phyloP scores from a whole-genome alignment of 2,888 invertebrate genomes.

The Troides oblongomaculatus region DNA sequence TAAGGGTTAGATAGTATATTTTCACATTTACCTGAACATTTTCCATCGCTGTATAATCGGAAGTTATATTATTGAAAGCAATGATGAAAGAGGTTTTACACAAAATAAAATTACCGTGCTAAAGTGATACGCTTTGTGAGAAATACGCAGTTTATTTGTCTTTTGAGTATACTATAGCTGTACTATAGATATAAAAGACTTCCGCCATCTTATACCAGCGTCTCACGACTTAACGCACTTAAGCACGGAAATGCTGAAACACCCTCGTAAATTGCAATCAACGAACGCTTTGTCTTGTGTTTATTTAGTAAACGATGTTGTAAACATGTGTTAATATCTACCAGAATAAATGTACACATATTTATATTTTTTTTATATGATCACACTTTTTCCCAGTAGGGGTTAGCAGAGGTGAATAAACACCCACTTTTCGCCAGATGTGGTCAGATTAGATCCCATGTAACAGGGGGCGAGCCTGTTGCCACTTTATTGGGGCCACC shows the following conservation, averaged over 20 bases:
- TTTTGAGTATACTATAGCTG: neutral
- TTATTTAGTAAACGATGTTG: neutral
- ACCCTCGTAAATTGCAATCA: constrained; percentile 21
- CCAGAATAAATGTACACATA: neutral
- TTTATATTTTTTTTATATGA: too few species aligned
- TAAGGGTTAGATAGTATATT: too few species aligned
- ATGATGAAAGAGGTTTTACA: neutral
- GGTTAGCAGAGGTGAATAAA: too few species aligned
- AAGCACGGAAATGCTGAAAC: constrained; percentile 12
- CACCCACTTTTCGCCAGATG: too few species aligned
- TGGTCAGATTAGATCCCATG: too few species aligned
- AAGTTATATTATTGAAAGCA: neutral
- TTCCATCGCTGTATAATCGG: neutral
- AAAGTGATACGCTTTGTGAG: neutral
- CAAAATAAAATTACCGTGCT: constrained; percentile 9
- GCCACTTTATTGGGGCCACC: too few species aligned
- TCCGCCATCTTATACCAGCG: constrained; percentile 18
- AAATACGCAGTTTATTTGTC: constrained; percentile 7
- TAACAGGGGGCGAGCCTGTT: too few species aligned
- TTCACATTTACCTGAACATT: too few species aligned
- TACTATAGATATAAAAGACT: constrained; percentile 13
- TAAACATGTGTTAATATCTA: neutral
- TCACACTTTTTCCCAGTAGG: too few species aligned
- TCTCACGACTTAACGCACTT: constrained; percentile 17
- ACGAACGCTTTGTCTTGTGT: neutral